Evolutionary conservation across 1,140 invertebrate species (phyloP).

Genomic region (Battus philenor): DNA sequence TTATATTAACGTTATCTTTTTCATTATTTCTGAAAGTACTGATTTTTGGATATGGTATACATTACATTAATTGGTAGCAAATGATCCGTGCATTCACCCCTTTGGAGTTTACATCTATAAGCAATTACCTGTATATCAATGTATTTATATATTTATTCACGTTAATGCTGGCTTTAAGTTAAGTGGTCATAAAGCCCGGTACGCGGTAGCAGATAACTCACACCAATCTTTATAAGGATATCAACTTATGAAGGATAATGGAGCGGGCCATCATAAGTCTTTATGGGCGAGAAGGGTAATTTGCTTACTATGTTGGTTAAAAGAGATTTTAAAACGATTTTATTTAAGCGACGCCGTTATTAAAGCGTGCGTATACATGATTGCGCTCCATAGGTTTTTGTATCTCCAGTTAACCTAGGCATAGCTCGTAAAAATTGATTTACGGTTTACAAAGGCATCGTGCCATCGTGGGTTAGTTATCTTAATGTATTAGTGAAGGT

Average conservation of each 20-base stretch:
- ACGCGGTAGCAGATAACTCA: constrained; percentile 37
- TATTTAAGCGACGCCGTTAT: constrained; percentile 18
- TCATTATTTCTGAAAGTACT: no score
- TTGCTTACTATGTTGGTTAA: constrained; percentile 54
- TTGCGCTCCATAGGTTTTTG: neutral
- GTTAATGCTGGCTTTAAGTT: constrained; percentile 26
- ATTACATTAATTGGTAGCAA: neutral
- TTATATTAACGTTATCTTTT: no score
- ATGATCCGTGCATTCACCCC: no score
- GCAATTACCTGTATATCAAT: constrained; percentile 1
- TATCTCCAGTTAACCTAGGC: neutral
- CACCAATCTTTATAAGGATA: constrained; percentile 39
- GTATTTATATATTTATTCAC: constrained; percentile 27
- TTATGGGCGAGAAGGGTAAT: constrained; percentile 38
- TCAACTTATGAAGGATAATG: constrained; percentile 56
- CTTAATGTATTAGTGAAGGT: no score
- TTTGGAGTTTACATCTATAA: neutral
- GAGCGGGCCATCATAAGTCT: constrained; percentile 38
- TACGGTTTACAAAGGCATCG: no score
- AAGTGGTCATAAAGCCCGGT: constrained; percentile 39
- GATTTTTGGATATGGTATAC: no score
- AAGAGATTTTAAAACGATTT: constrained; percentile 25
- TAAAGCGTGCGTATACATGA: neutral
- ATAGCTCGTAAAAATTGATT: neutral
- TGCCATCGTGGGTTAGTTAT: no score